Percentiles rank a stretch among this genome's conserved stretches.
phyloP scores from a whole-genome alignment of 2,113 vertebrate genomes.

The Zeus faber region DNA sequence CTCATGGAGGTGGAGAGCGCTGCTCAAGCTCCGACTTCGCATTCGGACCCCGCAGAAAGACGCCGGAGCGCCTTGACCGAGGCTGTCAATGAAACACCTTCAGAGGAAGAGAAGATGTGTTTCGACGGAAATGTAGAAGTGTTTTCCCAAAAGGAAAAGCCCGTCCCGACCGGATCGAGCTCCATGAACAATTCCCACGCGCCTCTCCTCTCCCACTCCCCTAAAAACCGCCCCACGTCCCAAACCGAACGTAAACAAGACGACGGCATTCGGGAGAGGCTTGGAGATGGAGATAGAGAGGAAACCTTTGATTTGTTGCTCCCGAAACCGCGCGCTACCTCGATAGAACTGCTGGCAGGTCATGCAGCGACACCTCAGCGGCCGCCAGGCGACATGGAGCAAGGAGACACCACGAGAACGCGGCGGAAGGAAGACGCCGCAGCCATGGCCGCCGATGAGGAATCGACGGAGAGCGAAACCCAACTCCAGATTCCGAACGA shows the following conservation, averaged over 20 bases:
- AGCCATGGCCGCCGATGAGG: constrained; percentile 37
- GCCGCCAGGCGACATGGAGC: background rate
- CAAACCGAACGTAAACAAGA: constrained; percentile 14
- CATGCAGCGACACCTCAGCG: constrained; percentile 21
- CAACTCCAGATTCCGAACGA: background rate
- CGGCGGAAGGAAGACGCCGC: constrained; percentile 5
- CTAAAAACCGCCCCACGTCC: background rate
- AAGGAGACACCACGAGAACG: constrained; percentile 12
- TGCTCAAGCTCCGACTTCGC: constrained; percentile 3
- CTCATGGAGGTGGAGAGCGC: constrained; percentile 59
- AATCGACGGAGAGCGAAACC: constrained; percentile 19
- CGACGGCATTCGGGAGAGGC: constrained; percentile 14
- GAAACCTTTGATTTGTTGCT: constrained; percentile 15
- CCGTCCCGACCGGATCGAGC: background rate
- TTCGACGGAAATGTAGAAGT: background rate
- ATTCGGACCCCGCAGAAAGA: constrained; percentile 8
- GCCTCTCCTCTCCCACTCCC: too few species aligned
- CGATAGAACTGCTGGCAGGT: constrained; percentile 10
- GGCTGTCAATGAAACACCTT: constrained; percentile 4
- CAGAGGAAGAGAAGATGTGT: constrained; percentile 10
- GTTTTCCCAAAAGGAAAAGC: constrained; percentile 14
- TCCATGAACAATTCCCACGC: background rate
- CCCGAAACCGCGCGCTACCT: constrained; percentile 1
- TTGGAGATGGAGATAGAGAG: background rate
- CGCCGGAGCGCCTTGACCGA: background rate